Conservation (phyloP, 2,888 invertebrate species). For the Trachelus troglodyta region DNA sequence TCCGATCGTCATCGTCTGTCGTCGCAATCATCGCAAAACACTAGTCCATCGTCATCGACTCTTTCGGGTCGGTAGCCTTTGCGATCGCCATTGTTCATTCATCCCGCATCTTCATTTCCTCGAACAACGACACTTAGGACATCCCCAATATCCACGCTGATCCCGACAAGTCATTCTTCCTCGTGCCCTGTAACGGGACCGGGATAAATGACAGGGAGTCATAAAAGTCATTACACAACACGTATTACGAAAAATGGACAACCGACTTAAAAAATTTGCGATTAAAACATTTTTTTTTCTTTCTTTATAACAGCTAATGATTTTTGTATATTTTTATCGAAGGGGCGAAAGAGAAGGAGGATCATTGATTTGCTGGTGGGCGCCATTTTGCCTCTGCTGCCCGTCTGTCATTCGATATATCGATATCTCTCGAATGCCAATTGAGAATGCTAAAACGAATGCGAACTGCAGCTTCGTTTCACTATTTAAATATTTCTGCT, state of each 20-base stretch:
- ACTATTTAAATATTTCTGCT: background rate
- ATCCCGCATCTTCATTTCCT: background rate
- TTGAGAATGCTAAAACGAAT: background rate
- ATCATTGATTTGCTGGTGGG: background rate
- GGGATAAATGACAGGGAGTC: background rate
- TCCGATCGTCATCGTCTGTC: background rate
- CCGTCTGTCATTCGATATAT: background rate
- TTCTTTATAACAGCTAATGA: no score
- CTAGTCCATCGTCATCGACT: background rate
- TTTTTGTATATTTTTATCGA: no score
- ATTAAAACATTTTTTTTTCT: background rate
- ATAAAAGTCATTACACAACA: background rate
- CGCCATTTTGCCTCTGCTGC: background rate
- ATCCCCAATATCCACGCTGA: background rate
- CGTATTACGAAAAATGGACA: background rate
- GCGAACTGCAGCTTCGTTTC: constrained; percentile 2
- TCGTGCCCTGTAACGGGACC: background rate
- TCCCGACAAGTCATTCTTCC: background rate
- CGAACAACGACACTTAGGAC: background rate
- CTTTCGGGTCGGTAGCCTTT: no score
- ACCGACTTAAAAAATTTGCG: background rate
- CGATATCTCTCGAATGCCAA: background rate
- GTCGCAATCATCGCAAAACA: background rate
- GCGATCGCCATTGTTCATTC: background rate
- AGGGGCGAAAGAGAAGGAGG: background rate